phyloP scores from a whole-genome alignment of 2,113 vertebrate genomes.

The Mustela lutreola region DNA sequence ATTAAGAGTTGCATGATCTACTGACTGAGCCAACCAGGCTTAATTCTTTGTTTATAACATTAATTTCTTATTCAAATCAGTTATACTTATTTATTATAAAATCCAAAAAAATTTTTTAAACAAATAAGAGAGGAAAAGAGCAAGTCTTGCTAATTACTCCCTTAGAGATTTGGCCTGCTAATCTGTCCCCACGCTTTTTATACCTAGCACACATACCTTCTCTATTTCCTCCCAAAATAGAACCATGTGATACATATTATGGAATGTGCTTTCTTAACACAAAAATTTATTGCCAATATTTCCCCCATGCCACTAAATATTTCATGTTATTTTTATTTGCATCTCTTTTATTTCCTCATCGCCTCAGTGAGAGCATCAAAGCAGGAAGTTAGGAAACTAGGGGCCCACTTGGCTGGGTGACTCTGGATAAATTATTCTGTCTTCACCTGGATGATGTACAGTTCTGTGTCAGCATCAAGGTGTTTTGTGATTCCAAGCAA shows the following conservation, averaged over 20 bases:
- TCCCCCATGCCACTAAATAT: background rate
- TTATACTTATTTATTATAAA: background rate
- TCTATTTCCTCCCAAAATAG: background rate
- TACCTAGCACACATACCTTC: background rate
- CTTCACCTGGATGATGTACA: background rate
- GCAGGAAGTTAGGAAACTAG: background rate
- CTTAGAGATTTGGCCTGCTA: background rate
- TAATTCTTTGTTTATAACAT: background rate
- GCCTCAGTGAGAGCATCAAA: background rate
- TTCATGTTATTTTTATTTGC: slow-evolving; percentile 23
- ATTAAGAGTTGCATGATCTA: too few relatives aligned
- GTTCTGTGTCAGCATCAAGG: background rate
- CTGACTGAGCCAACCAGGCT: too few relatives aligned
- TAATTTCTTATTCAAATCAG: background rate
- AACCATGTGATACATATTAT: background rate
- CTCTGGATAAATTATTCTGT: background rate
- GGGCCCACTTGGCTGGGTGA: background rate
- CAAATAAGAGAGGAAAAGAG: background rate
- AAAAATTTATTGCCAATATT: background rate
- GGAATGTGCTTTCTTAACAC: background rate
- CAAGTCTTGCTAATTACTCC: background rate
- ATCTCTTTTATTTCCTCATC: slow-evolving; percentile 23
- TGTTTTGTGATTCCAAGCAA: background rate
- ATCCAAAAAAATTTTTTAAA: background rate
- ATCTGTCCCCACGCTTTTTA: background rate